Evolutionary conservation across 1,140 invertebrate genomes (phyloP), one percentile per base, ranked within the genome.

Genomic region (Asbolus verrucosus): DNA sequence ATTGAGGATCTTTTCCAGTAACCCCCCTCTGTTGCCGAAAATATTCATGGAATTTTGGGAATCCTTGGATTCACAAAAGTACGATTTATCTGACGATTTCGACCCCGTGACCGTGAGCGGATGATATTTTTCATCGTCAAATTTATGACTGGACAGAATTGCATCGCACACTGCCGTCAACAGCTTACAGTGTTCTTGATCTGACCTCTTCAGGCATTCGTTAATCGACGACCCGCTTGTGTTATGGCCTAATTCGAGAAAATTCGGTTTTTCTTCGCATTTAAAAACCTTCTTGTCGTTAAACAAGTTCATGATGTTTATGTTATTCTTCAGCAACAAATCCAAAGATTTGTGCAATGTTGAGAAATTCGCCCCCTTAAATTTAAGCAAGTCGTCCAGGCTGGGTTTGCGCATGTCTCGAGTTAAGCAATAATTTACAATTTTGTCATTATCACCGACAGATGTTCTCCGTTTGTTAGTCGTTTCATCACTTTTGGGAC

Each of bases 111-210:
- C 24, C 8, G 46, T 30, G n/a, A 54, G 11, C 6, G 21, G 3
- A 4, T 54, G 11, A 11, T 6, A 27, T 21, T 27, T 54, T 3
- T 54, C 46, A 8, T 50, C 21, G 19, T 54, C 46, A 13, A 54
- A 54, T 54, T 54, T 54, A 13, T 54, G 46, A 14, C 46, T 54
- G 1, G 46, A 54, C 1, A 54, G 46, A 11, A 54, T 54, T 13
- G 46, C 46, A 27, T 54, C 46, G 13, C 46, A 54, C 3, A 54
- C 46, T 54, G 46, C 46, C 3, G 46, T 54, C 9, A 54, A 15
- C 14, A 54, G 11, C 6, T 24, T 54, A 11, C 4, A 13, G 11
- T 54, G 46, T 24, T 54, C 46, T 11, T 9, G 19, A 8, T 30
- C 46, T 9, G 46, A 11, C 19, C 6, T 54, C 18, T 54, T 54